Percentiles rank a stretch among this genome's conserved stretches.
Evolutionary conservation across 1,140 invertebrate genomes (phyloP).

Genomic region (Cotesia glomerata): DNA sequence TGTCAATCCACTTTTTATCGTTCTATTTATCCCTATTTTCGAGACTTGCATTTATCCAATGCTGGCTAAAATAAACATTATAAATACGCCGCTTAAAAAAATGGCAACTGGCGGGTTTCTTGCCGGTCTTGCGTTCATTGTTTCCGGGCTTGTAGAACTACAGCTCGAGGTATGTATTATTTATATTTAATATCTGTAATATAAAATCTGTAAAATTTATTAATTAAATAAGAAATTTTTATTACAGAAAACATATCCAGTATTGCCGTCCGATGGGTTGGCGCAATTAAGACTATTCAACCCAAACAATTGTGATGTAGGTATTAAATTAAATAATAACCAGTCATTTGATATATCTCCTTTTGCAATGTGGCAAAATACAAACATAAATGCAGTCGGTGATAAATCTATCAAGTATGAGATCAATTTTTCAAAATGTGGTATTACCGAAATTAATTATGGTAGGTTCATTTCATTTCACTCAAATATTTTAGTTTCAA

Average conservation of each 20-base stretch:
- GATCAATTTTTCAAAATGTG: conserved; percentile 26
- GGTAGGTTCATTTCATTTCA: neutral
- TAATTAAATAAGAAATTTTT: neutral
- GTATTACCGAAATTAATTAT: neutral
- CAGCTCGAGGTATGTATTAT: conserved; percentile 71
- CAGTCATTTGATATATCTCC: conserved; percentile 39
- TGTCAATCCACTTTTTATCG: conserved; percentile 84
- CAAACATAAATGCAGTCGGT: conserved; percentile 36
- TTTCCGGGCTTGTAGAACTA: conserved; percentile 85
- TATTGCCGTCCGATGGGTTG: conserved; percentile 65
- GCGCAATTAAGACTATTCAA: conserved; percentile 78
- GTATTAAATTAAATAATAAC: conserved; percentile 35
- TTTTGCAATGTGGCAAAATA: conserved; percentile 48
- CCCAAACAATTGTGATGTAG: conserved; percentile 59
- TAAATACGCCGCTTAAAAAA: conserved; percentile 75
- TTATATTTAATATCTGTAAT: neutral
- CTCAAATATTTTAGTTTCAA: too few relatives aligned
- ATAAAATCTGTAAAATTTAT: neutral
- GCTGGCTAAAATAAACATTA: conserved; percentile 60
- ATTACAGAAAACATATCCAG: conserved; percentile 73
- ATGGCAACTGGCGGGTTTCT: conserved; percentile 83
- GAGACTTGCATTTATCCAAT: conserved; percentile 75
- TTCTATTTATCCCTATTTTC: conserved; percentile 88
- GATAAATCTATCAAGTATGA: neutral
- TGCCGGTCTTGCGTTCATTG: conserved; percentile 82